Conservation (phyloP, 2,113 vertebrate genomes). For the Atherinomorus stipes region DNA sequence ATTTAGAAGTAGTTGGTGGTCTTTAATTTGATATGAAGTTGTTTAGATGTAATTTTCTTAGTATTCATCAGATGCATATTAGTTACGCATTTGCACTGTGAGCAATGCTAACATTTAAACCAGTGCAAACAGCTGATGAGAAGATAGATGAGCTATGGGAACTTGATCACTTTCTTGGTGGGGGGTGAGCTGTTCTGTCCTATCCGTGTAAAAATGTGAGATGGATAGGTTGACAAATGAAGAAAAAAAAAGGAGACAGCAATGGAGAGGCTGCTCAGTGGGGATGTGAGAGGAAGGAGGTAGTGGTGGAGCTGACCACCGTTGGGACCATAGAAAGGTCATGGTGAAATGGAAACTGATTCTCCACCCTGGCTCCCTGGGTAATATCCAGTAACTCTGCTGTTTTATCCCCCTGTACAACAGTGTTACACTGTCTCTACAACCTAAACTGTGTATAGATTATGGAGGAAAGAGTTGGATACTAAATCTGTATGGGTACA, state of each 20-base stretch:
- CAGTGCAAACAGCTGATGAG: slow-evolving; percentile 76
- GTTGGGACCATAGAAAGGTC: slow-evolving; percentile 83
- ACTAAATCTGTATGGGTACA: slow-evolving; percentile 76
- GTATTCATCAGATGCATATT: slow-evolving; percentile 64
- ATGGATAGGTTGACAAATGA: slow-evolving; percentile 78
- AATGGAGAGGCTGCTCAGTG: slow-evolving; percentile 77
- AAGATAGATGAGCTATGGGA: slow-evolving; percentile 76
- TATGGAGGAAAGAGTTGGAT: slow-evolving; percentile 75
- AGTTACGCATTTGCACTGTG: slow-evolving; percentile 55
- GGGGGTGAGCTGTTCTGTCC: slow-evolving; percentile 73
- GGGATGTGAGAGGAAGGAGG: slow-evolving; percentile 78
- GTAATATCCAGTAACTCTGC: slow-evolving; percentile 90
- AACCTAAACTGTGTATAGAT: slow-evolving; percentile 81
- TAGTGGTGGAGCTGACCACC: slow-evolving; percentile 69
- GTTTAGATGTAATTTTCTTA: slow-evolving; percentile 67
- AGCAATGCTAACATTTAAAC: slow-evolving; percentile 71
- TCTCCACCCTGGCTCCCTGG: slow-evolving; percentile 85
- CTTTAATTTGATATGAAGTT: slow-evolving; percentile 61
- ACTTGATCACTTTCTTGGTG: slow-evolving; percentile 84
- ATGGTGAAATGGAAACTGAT: slow-evolving; percentile 87
- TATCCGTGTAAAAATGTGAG: slow-evolving; percentile 81
- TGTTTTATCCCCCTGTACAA: slow-evolving; percentile 82
- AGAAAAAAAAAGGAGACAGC: slow-evolving; percentile 77
- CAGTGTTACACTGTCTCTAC: slow-evolving; percentile 41
- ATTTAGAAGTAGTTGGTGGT: slow-evolving; percentile 70